Conservation (phyloP, 2,888 invertebrate genomes). For the Halictus ligatus region DNA sequence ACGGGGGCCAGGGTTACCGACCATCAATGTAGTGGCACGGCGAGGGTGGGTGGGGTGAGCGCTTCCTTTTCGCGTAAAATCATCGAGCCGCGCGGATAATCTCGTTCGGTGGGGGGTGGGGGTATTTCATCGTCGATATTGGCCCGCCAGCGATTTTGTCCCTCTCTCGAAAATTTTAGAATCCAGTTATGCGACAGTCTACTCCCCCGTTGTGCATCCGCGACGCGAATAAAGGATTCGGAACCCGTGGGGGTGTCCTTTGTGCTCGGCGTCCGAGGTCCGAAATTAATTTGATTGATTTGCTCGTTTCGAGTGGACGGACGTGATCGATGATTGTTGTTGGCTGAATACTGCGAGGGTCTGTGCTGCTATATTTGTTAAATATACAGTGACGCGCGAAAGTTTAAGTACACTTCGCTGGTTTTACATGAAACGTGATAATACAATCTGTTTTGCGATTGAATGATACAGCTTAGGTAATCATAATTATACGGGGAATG, state of each 20-base stretch:
- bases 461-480: no score
- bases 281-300: slow-evolving; percentile 8
- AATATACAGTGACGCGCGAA: no score
- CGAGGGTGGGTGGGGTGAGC: not conserved
- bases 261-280: not conserved
- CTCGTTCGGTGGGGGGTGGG: slow-evolving; percentile 34
- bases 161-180: slow-evolving; percentile 27
- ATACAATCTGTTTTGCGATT: no score
- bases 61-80: slow-evolving; percentile 50
- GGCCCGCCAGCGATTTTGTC: slow-evolving; percentile 19
- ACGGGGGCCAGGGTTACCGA: not conserved
- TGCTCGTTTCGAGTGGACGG: not conserved
- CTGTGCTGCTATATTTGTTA: not conserved
- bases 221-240: slow-evolving; percentile 18
- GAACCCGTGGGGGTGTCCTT: not conserved
- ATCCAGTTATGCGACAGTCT: not conserved
- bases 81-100: slow-evolving; percentile 58
- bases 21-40: not conserved
- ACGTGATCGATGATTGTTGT: not conserved
- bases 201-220: slow-evolving; percentile 3
- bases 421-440: no score
- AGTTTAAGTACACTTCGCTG: no score
- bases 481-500: no score
- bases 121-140: slow-evolving; percentile 49
- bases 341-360: not conserved